Conservation (phyloP, 2,797 vertebrate species). For the Chlorospingus flavigularis region DNA sequence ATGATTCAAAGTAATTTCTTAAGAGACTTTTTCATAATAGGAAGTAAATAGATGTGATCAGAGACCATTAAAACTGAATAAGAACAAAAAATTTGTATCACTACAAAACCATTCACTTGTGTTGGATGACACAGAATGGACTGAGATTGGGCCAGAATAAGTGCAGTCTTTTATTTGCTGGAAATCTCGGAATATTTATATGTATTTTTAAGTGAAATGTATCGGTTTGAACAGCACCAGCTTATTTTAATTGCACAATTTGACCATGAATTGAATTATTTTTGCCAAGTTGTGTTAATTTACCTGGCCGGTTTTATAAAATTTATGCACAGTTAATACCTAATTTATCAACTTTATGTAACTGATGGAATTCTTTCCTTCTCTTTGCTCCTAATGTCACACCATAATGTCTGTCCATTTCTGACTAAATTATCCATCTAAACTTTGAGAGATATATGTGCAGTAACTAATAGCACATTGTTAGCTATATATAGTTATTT, state of each 20-base stretch:
- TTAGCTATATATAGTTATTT: too few relatives aligned
- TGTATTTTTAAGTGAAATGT: neutral
- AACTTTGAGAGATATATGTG: neutral
- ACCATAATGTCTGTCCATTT: neutral
- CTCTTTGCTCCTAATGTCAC: neutral
- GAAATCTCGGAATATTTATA: neutral
- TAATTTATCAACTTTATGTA: neutral
- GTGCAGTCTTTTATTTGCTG: neutral
- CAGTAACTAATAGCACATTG: neutral
- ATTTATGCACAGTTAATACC: neutral
- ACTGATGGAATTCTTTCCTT: neutral
- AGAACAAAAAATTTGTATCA: neutral
- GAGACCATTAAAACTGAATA: neutral
- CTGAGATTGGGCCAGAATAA: neutral
- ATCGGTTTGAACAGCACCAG: neutral
- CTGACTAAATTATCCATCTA: neutral
- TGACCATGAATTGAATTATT: neutral
- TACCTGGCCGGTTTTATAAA: neutral
- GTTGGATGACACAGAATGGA: neutral
- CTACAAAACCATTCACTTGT: neutral
- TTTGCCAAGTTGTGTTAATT: constrained; percentile 27
- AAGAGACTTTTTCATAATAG: neutral
- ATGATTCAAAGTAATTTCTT: neutral
- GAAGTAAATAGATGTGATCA: neutral
- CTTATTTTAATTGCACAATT: neutral